A percentile compares a stretch with the other conserved stretches of the same genome.
Evolutionary conservation across 2,888 invertebrate species (phyloP).

Genomic region (Synanthedon vespiformis): DNA sequence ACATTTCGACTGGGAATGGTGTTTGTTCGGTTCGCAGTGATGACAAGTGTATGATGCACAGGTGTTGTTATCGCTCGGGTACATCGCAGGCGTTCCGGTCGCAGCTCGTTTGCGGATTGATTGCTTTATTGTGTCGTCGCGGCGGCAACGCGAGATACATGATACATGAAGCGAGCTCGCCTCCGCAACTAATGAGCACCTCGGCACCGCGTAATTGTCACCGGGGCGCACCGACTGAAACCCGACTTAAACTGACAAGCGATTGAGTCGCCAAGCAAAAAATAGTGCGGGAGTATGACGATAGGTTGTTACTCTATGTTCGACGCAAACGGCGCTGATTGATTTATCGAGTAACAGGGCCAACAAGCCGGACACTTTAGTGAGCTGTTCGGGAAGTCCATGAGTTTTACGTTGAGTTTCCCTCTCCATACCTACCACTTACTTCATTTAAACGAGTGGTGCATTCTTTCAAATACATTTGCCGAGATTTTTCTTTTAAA

Average conservation of each 20-base stretch:
- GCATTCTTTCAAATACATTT: too few relatives aligned
- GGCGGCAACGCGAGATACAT: slow-evolving; percentile 56
- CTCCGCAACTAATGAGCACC: slow-evolving; percentile 51
- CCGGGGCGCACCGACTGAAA: slow-evolving; percentile 11
- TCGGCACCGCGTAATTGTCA: slow-evolving; percentile 50
- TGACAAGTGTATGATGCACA: slow-evolving; percentile 14
- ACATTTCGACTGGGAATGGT: too few relatives aligned
- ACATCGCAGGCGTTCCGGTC: slow-evolving; percentile 22
- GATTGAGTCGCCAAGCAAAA: slow-evolving; percentile 45
- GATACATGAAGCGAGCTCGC: slow-evolving; percentile 56
- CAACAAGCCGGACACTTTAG: slow-evolving; percentile 7
- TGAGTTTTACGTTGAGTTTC: too few relatives aligned
- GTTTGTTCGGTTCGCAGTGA: neutral
- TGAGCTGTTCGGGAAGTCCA: slow-evolving; percentile 10
- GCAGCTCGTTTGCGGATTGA: slow-evolving; percentile 56
- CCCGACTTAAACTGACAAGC: slow-evolving; percentile 15
- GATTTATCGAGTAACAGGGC: slow-evolving; percentile 25
- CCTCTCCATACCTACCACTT: too few relatives aligned
- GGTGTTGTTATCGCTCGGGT: slow-evolving; percentile 22
- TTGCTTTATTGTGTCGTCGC: slow-evolving; percentile 62
- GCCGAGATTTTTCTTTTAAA: too few relatives aligned
- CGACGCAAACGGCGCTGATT: slow-evolving; percentile 22
- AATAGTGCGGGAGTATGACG: slow-evolving; percentile 32
- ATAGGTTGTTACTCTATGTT: slow-evolving; percentile 27
- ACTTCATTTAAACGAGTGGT: too few relatives aligned